Conservation (phyloP, 1,140 invertebrate species). For the Drosophila erecta region DNA sequence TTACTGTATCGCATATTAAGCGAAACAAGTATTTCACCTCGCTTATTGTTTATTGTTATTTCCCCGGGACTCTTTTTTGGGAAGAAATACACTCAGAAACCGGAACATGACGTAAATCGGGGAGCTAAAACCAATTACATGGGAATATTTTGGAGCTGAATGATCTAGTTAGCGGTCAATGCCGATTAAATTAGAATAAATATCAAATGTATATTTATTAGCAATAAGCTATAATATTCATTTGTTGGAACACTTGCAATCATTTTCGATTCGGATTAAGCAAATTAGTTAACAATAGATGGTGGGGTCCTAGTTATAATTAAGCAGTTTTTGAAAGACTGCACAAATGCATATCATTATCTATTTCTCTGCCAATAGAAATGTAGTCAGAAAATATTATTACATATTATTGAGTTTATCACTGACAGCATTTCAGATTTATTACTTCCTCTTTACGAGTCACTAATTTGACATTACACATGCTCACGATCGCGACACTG, state of each 20-base stretch:
- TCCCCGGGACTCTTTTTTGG: slow-evolving; percentile 15
- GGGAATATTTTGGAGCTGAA: not conserved
- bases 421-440: not conserved
- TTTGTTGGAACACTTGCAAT: not conserved
- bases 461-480: not conserved
- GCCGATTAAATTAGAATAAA: not conserved
- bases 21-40: slow-evolving; percentile 59
- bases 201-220: not conserved
- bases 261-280: not conserved
- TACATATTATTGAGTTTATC: no score
- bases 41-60: slow-evolving; percentile 26
- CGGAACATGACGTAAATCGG: slow-evolving; percentile 10
- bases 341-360: no score
- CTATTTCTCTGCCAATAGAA: no score
- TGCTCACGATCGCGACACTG: slow-evolving; percentile 1
- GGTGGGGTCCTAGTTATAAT: not conserved
- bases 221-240: slow-evolving; percentile 1
- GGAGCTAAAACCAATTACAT: slow-evolving; percentile 14
- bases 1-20: slow-evolving; percentile 52
- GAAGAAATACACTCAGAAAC: slow-evolving; percentile 17
- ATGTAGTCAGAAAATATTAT: no score
- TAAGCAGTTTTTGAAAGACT: no score
- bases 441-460: not conserved
- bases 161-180: slow-evolving; percentile 10
- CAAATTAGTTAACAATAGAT: not conserved